Evolutionary conservation across 2,888 invertebrate species (phyloP).

Genomic region (Ferrisia virgata): DNA sequence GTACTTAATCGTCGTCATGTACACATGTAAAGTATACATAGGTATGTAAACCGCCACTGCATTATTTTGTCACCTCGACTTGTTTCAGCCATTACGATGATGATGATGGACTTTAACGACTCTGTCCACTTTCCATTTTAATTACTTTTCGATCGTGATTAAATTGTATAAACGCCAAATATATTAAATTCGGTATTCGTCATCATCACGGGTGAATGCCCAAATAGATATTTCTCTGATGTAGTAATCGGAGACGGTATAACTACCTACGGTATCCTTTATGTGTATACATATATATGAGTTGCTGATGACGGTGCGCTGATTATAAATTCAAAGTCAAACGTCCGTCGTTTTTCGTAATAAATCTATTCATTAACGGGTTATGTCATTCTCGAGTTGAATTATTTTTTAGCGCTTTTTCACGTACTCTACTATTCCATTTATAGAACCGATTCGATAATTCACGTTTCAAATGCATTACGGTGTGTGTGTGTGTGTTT

Average conservation of each 20-base stretch:
- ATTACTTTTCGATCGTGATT: constrained; percentile 21
- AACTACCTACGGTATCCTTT: neutral
- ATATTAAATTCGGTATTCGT: neutral
- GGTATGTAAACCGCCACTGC: too few species aligned
- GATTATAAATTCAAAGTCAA: constrained; percentile 16
- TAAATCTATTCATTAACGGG: neutral
- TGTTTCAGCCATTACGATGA: neutral
- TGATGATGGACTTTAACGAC: neutral
- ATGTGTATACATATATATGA: neutral
- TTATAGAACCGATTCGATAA: neutral
- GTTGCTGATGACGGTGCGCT: too few species aligned
- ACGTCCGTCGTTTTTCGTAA: neutral
- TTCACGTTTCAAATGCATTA: neutral
- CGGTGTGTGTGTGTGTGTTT: neutral
- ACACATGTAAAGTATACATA: too few species aligned
- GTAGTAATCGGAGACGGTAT: neutral
- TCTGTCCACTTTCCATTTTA: constrained; percentile 36
- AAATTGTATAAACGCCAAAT: neutral
- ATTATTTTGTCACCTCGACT: neutral
- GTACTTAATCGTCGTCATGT: too few species aligned
- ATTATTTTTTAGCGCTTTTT: constrained; percentile 1
- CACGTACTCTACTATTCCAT: neutral
- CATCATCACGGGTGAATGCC: constrained; percentile 17
- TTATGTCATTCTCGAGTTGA: neutral
- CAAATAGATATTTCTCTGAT: neutral